Base-by-base conservation (phyloP, 2,797 vertebrate genomes). In the Cygnus olor region DNA sequence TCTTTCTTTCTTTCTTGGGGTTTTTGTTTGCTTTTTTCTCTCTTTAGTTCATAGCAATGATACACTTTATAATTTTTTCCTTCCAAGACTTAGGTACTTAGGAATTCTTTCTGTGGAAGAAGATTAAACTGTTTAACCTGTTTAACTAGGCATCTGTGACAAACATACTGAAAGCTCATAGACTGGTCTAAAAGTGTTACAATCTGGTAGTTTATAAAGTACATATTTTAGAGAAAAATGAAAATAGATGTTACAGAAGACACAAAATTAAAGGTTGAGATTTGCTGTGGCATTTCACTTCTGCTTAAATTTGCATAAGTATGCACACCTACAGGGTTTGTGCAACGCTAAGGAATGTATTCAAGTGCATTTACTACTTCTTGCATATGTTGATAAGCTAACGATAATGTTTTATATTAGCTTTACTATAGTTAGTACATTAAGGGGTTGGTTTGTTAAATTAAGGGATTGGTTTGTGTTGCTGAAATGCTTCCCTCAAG, bases 1-100 rank as follows among this genome's bases (percentile, higher is more conserved):
- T 34, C 16, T 12, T 36, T 34, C 10, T 12, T 38, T 38, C 53
- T 79, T 88, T 82, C 82, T 80, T 51, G 49, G 24, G 17, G 51
- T 53, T 53, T 49, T 36, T 38, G 15, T 25, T 36, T 34, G 30
- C 12, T 40, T 38, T 53, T 79, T 88, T 82, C 80, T 80, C 85
- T 79, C 10, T 78, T 83, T 82, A 53, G 63, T 86, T 80, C 79
- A 19, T 44, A 85, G 28, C 82, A 60, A 34, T 47, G 83, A 61
- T 58, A 66, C 63, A 88, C 63, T 54, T 85, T 88, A 85, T 84
- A 51, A 86, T 97, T 93, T 90, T 93, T 73, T 65, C 71, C 45
- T 77, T 49, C 38, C 0, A 10, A 82, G 58, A 17, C n/a, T 80
- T 42, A 53, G 0, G 6, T 69, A 44, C 56, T 84, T 65, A 32